Evolutionary conservation across 2,888 invertebrate genomes (phyloP).

Genomic region (Elegia similella): DNA sequence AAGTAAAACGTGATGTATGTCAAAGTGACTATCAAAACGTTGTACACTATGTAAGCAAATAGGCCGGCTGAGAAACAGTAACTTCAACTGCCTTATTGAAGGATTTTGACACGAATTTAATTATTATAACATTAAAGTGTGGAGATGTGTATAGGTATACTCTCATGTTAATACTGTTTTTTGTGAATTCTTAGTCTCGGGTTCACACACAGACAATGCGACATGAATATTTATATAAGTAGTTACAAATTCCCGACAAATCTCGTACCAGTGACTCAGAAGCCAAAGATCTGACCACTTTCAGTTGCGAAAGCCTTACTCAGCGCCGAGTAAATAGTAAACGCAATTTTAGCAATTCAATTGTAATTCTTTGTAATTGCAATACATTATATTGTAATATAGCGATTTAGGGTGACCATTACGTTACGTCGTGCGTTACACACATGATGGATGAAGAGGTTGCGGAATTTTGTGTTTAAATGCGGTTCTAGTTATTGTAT

Average conservation of each 20-base stretch:
- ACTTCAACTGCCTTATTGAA: no score
- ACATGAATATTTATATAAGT: conserved; percentile 2
- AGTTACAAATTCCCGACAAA: background rate
- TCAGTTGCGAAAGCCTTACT: conserved; percentile 26
- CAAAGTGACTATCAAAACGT: no score
- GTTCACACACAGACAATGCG: background rate
- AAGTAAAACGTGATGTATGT: no score
- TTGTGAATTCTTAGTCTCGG: background rate
- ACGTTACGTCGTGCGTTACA: conserved; percentile 9
- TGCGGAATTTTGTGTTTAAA: background rate
- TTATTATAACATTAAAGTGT: no score
- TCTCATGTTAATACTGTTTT: background rate
- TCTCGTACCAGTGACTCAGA: conserved; percentile 22
- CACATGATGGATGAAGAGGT: background rate
- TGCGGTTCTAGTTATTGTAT: background rate
- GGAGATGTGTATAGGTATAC: background rate
- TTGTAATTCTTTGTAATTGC: background rate
- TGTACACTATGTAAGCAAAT: no score
- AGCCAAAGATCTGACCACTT: conserved; percentile 24
- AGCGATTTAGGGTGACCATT: background rate
- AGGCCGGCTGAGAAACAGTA: no score
- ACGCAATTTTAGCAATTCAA: conserved; percentile 10
- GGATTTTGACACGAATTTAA: no score
- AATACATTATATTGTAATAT: conserved; percentile 3
- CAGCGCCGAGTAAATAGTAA: conserved; percentile 16